Base-by-base conservation (phyloP, 2,113 vertebrate species). In the Pica pica region DNA sequence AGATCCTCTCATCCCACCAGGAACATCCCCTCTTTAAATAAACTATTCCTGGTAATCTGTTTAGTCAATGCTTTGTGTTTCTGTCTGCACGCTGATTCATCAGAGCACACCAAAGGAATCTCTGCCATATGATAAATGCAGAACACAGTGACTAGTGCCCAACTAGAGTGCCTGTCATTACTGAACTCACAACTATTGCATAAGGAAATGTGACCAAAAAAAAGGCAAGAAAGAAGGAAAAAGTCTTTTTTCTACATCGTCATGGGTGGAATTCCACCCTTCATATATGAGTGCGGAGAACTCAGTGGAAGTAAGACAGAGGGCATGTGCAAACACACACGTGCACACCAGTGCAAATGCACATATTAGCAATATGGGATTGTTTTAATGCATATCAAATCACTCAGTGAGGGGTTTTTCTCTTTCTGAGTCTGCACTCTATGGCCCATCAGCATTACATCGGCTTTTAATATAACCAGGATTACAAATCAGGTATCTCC, bases 401-500 rank as follows among this genome's bases (percentile, higher is more conserved):
- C 78, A 77, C 86, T 16, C 71, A 56, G 39, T 24, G 39, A 89
- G 39, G 49, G 11, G 6, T 9, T 65, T 65, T 71, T 49, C 67
- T 61, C 56, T 49, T 88, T 90, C 56, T 56, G 65, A 83, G 79
- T 49, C 69, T 4, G 1, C 47, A 21, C 63, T 93, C 27, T 24
- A 67, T 9, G 21, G 60, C 23, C 91, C 86, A 90, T 64, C 73
- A 52, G 89, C 56, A 64, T 82, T 82, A 53, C 41, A 84, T 6
- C 1, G 28, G 56, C 41, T 87, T 91, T 88, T 92, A 95, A 83
- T 69, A 80, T 9, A 74, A 76, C n/a, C 78, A 63, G 56, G 57
- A 86, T 89, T 90, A 94, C 60, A 94, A 86, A 76, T 86, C 59
- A 28, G 85, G 68, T 74, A 57, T 88, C 82, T 95, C 94, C 95